Evolutionary conservation across 2,888 invertebrate species (phyloP).

Genomic region (Ligdia adustata): DNA sequence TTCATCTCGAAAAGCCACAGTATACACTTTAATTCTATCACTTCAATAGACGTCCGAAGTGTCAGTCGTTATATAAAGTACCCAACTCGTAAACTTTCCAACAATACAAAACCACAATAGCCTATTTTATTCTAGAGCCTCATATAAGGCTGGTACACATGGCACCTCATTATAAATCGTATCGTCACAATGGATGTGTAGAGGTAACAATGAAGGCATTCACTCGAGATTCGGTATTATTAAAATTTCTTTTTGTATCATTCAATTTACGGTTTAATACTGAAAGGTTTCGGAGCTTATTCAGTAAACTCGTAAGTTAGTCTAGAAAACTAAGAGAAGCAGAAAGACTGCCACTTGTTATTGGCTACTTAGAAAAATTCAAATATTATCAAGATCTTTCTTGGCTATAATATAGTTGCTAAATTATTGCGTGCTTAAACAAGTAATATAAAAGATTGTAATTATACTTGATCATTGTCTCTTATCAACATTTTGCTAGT

Average conservation of each 20-base stretch:
- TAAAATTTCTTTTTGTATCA: constrained; percentile 39
- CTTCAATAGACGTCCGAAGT: background rate
- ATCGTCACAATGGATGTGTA: constrained; percentile 52
- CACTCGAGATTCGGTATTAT: constrained; percentile 43
- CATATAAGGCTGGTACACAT: constrained; percentile 29
- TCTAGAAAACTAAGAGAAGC: no score
- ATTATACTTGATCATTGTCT: no score
- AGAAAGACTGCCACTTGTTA: background rate
- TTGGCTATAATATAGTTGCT: no score
- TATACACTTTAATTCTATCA: background rate
- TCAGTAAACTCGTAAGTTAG: background rate
- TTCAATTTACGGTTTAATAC: constrained; percentile 43
- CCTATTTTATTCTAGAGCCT: constrained; percentile 19
- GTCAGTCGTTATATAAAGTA: background rate
- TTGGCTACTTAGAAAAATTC: no score
- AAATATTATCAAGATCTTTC: no score
- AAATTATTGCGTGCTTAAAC: no score
- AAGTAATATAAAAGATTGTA: no score
- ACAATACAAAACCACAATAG: constrained; percentile 17
- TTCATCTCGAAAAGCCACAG: background rate
- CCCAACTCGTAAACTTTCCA: constrained; percentile 8
- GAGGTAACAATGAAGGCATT: constrained; percentile 63
- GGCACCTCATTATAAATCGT: constrained; percentile 57
- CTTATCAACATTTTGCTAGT: no score
- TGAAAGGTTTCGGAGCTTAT: constrained; percentile 7